phyloP scores from a whole-genome alignment of 2,113 vertebrate genomes.

The Pachycephala philippinensis region DNA sequence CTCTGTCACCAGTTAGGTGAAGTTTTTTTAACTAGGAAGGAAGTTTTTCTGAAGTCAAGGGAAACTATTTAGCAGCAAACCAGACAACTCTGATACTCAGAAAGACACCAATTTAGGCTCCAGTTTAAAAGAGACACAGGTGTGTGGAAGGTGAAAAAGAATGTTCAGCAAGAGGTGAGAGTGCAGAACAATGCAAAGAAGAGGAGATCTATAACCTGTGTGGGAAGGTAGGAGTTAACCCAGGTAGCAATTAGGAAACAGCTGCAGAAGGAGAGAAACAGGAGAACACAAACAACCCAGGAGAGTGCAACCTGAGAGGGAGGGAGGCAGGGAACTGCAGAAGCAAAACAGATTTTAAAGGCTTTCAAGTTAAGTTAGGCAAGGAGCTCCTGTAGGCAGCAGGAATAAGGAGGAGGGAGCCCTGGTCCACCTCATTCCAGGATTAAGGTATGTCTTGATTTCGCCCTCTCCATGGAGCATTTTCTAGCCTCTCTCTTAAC shows the following conservation, averaged over 20 bases:
- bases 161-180: background rate
- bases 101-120: background rate
- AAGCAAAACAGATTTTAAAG: background rate
- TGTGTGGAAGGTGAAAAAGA: background rate
- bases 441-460: background rate
- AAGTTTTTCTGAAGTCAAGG: background rate
- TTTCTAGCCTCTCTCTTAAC: background rate
- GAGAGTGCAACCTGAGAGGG: background rate
- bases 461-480: background rate
- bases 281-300: background rate
- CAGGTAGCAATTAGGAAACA: background rate
- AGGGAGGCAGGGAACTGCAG: background rate
- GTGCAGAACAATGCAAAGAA: background rate
- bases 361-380: background rate
- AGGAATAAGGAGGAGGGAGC: background rate
- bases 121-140: background rate
- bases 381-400: background rate
- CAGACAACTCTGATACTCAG: background rate
- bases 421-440: background rate
- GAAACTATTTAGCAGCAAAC: background rate
- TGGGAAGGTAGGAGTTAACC: slow-evolving; percentile 1
- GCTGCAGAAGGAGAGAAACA: background rate
- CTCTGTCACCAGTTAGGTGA: background rate
- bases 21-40: background rate
- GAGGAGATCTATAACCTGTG: background rate